A percentile compares a stretch with the other conserved stretches of the same genome.
These are phyloP conservation scores for Lithobates sylvaticus DNA, from an alignment of 2,797 vertebrate species.

Conservation along the genomic window DNA sequence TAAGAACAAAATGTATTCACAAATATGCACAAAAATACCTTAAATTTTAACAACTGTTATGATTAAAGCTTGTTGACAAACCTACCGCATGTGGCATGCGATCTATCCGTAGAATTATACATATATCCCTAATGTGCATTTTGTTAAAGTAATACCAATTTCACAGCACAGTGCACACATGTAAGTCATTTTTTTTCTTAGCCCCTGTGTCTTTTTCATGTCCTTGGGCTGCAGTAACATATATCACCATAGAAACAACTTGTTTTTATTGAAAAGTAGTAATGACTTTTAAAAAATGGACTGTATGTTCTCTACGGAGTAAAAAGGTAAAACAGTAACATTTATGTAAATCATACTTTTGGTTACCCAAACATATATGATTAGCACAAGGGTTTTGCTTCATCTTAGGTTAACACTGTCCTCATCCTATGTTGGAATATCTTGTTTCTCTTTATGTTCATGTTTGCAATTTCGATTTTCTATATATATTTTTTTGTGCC, in stretches of 20 bases:
- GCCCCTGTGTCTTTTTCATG: background rate
- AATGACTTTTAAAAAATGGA: background rate
- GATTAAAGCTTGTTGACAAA: background rate
- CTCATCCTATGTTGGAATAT: too few species aligned
- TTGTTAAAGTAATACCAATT: background rate
- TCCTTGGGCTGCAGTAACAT: slow-evolving; percentile 11
- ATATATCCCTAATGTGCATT: background rate
- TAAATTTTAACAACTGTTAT: background rate
- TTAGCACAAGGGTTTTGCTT: too few species aligned
- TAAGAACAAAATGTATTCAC: background rate
- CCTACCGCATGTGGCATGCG: background rate
- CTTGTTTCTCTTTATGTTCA: too few species aligned
- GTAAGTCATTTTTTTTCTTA: slow-evolving; percentile 6
- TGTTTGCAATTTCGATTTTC: too few species aligned
- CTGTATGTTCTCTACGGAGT: too few species aligned
- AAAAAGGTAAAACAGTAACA: too few species aligned
- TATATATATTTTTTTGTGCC: too few species aligned
- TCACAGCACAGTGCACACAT: background rate
- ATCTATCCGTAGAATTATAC: background rate
- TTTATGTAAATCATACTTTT: too few species aligned
- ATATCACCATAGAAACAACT: background rate
- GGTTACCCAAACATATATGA: too few species aligned
- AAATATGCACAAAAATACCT: background rate
- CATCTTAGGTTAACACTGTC: too few species aligned
- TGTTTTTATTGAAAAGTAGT: background rate